Base-by-base conservation (phyloP, 2,888 invertebrate genomes). In the Eristalis intricaria region DNA sequence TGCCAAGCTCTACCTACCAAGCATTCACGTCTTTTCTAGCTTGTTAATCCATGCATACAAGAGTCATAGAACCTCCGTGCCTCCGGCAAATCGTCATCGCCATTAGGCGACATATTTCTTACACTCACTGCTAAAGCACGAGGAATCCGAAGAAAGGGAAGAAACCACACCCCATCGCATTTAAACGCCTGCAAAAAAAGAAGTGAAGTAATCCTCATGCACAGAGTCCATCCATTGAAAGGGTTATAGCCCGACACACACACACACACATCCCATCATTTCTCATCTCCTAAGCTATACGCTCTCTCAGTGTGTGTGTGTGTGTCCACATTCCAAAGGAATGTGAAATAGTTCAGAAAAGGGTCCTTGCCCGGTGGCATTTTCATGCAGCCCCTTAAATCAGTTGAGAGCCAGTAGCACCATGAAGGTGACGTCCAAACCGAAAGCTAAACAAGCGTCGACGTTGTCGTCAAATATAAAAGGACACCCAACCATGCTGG, bases 261-360 rank as follows among this genome's bases (percentile, higher is more conserved):
- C 40, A 82, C 22, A 78, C 69, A 50, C 73, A 43, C 43, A 69
- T 74, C 38, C 71, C 71, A 77, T 73, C 70, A 78, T 43, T 71
- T 75, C 58, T 75, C 71, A 77, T 82, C 65, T 70, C 74, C 65
- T 75, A 58, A 70, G 69, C 69, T 60, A 69, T 43, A 63, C 43
- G 38, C 35, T 35, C 11, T 0, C 43, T 4, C 29, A 35, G 32
- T 79, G 66, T 83, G 79, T 73, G 71, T 50, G 23, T 63, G 32
- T 76, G 70, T 83, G 79, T 76, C 76, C 83, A 79, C 79, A 83
- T 80, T 76, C 73, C 73, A 1, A 19, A 50, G 60, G 79, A 50
- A 79, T 83, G 77, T 76, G 79, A 84, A 82, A 86, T 71, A 79
- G 75, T 83, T 87, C 78, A 83, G 26, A 79, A 78, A 80, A 84